Percentiles rank a stretch among this genome's conserved stretches.
These are phyloP conservation scores for Euglossa dilemma DNA, from an alignment of 1,140 invertebrate species.

Conservation along the genomic window DNA sequence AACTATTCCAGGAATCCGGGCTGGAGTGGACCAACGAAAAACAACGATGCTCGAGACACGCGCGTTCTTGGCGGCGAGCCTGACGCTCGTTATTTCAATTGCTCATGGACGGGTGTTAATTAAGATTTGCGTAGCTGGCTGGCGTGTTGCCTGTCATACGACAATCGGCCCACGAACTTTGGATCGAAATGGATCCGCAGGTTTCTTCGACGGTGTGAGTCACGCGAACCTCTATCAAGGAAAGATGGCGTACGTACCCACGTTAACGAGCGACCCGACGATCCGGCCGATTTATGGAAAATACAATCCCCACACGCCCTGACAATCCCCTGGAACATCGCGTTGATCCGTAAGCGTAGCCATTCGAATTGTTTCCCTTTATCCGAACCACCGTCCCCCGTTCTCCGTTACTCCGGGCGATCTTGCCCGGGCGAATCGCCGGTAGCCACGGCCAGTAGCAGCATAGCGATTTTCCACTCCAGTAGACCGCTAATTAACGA, in stretches of 20 bases:
- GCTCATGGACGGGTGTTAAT: conserved; percentile 15
- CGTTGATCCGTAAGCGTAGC: neutral
- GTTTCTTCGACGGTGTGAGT: conserved; percentile 8
- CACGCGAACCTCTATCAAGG: neutral
- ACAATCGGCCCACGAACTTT: conserved; percentile 10
- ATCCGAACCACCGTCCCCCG: no score
- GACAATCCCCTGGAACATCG: neutral
- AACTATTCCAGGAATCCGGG: neutral
- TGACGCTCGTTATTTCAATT: conserved; percentile 25
- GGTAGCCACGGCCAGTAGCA: neutral
- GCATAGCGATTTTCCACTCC: conserved; percentile 13
- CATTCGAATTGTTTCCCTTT: neutral
- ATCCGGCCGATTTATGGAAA: neutral
- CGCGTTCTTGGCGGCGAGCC: neutral
- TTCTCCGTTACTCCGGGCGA: neutral
- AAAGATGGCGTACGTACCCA: conserved; percentile 1
- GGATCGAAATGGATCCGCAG: conserved; percentile 16
- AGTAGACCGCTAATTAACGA: conserved; percentile 26
- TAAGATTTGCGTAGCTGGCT: conserved; percentile 29
- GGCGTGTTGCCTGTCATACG: conserved; percentile 21
- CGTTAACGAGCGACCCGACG: neutral
- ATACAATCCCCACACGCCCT: neutral
- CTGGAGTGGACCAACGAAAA: neutral
- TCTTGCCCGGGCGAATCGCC: neutral
- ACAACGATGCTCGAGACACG: neutral